Base-by-base conservation (phyloP, 2,888 invertebrate genomes). In the Eristalinus sepulchralis region DNA sequence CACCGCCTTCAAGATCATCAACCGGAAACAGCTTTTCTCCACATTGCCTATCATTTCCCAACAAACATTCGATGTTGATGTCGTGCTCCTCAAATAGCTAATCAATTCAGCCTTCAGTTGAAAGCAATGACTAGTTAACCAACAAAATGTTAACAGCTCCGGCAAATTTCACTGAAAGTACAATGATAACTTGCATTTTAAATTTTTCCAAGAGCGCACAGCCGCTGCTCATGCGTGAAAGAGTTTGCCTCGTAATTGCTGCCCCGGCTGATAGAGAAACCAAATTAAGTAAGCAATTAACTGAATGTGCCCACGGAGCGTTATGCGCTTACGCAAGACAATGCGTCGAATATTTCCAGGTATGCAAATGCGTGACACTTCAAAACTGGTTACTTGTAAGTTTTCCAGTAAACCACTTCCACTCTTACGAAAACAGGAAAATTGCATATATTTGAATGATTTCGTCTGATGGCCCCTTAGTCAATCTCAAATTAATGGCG, bases 271-370 rank as follows among this genome's bases (percentile, higher is more conserved):
- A 68, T 34, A 57, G 31, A 67, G 13, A 39, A 17, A 17, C 27
- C 2, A 55, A 68, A 68, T 55, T 20, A 55, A 68, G 6, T 68
- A 13, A 68, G 33, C 59, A 70, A 59, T 70, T 70, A 70, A 70
- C 24, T 70, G 57, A 24, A 59, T 60, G 11, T 60, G 27, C 27
- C 36, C 36, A 60, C 24, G 11, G 70, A 71, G 59, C 59, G 13
- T 20, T 39, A 11, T 31, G 20, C 11, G 9, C 31, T 59, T 64
- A 60, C 36, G 36, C 36, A 59, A 70, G 36, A 34, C 20, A 20
- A 34, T 33, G 20, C 34, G 34, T 62, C 13, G 31, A 62, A 24
- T 72, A 39, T 24, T 59, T 59, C 34, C 34, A 34, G 17, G 47
- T 47, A 47, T 71, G 67, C 59, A 59, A 68, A 57, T 71, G 59